Conservation (phyloP, 2,888 invertebrate genomes). For the Corbicula japonica region DNA sequence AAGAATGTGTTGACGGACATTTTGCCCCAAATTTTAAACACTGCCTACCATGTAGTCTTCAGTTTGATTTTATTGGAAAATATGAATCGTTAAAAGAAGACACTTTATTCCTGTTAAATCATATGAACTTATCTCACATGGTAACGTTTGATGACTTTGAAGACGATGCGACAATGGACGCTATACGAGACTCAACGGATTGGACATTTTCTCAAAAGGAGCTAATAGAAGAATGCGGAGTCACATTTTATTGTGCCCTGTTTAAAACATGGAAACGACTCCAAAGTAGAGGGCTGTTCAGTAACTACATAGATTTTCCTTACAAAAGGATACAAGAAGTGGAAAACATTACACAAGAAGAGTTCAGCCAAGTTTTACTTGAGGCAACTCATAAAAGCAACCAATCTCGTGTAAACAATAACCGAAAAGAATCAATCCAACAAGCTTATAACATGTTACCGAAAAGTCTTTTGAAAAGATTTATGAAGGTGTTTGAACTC, state of each 20-base stretch:
- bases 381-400: conserved; percentile 35
- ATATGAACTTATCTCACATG: conserved; percentile 33
- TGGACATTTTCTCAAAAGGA: conserved; percentile 42
- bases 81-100: conserved; percentile 69
- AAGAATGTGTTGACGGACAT: conserved; percentile 61
- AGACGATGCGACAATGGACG: conserved; percentile 26
- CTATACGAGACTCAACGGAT: conserved; percentile 26
- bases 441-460: conserved; percentile 58
- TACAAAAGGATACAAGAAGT: conserved; percentile 37
- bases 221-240: conserved; percentile 44
- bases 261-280: conserved; percentile 63
- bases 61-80: conserved; percentile 69
- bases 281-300: conserved; percentile 66
- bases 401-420: conserved; percentile 22
- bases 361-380: conserved; percentile 35
- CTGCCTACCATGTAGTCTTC: conserved; percentile 67
- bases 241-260: conserved; percentile 53
- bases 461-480: conserved; percentile 13
- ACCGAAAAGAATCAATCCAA: conserved; percentile 53
- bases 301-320: conserved; percentile 56
- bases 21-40: conserved; percentile 68
- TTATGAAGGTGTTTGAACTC: conserved; percentile 49
- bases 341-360: conserved; percentile 28
- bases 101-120: conserved; percentile 54
- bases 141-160: conserved; percentile 37